Conservation (phyloP, 2,797 vertebrate genomes). For the Urophycis tenuis region DNA sequence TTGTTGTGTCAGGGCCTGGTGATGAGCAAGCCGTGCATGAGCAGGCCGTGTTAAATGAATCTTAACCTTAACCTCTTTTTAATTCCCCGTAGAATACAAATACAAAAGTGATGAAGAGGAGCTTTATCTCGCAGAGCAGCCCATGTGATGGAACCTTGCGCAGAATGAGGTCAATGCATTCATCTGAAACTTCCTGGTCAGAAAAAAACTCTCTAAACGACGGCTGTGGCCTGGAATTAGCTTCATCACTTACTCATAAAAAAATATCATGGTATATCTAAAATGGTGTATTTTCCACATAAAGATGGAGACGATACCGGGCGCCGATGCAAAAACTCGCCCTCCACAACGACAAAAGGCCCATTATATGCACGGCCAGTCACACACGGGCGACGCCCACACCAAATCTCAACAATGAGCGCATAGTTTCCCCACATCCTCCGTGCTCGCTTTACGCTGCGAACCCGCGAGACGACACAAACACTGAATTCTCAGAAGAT, state of each 20-base stretch:
- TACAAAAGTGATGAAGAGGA: not conserved
- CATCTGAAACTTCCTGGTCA: not conserved
- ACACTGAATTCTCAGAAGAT: not conserved
- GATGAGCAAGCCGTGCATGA: not conserved
- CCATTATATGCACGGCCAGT: not conserved
- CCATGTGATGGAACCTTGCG: not conserved
- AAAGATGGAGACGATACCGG: not conserved
- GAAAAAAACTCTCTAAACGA: not conserved
- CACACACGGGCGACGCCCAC: not conserved
- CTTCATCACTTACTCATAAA: not conserved
- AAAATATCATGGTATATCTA: not conserved
- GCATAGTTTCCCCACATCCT: not conserved
- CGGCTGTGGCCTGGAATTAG: not conserved
- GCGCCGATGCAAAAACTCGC: not conserved
- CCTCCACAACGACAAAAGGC: not conserved
- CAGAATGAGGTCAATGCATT: slow-evolving; percentile 1
- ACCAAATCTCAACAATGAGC: not conserved
- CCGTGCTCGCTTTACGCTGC: not conserved
- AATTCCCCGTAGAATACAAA: not conserved
- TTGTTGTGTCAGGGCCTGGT: not conserved
- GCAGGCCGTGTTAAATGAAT: not conserved
- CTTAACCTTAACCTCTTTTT: not conserved
- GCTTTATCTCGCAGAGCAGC: not conserved
- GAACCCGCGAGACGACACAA: not conserved
- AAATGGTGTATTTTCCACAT: not conserved